Evolutionary conservation across 2,113 vertebrate species (phyloP).

Genomic region (Leucosticte australis): DNA sequence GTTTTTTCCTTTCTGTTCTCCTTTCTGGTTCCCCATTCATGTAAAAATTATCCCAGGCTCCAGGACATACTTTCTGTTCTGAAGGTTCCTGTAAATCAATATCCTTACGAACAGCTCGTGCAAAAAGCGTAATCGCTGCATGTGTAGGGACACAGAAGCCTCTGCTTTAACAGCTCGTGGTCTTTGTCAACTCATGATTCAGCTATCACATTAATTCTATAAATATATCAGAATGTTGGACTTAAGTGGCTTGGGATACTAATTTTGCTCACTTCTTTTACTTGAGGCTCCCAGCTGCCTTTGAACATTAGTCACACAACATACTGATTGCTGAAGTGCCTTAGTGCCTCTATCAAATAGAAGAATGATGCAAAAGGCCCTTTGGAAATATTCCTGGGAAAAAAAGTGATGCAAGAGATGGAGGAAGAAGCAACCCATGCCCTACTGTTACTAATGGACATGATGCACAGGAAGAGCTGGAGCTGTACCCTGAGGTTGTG

Average conservation of each 20-base stretch:
- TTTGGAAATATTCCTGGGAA: not conserved
- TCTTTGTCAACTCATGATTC: not conserved
- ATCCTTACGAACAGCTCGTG: not conserved
- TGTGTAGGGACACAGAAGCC: not conserved
- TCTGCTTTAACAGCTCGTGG: not conserved
- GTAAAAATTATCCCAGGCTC: slow-evolving; percentile 42
- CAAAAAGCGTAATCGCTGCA: rapidly evolving
- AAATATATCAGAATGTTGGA: not conserved
- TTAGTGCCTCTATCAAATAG: not conserved
- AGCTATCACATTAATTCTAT: not conserved
- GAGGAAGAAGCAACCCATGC: not conserved
- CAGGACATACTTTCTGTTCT: slow-evolving; percentile 25
- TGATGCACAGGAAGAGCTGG: not conserved
- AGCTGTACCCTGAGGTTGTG: not conserved
- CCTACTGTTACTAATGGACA: not conserved
- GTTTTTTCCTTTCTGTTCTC: slow-evolving; percentile 66
- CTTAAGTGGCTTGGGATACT: not conserved
- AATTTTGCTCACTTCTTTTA: not conserved
- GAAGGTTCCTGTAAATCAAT: not conserved
- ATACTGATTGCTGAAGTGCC: not conserved
- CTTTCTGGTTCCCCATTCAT: slow-evolving; percentile 55
- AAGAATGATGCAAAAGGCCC: not conserved
- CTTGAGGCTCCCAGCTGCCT: not conserved
- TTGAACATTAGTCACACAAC: not conserved
- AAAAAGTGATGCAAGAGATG: not conserved